Evolutionary conservation across 2,797 vertebrate species (phyloP).

Genomic region (Typhlichthys eigenmanni): DNA sequence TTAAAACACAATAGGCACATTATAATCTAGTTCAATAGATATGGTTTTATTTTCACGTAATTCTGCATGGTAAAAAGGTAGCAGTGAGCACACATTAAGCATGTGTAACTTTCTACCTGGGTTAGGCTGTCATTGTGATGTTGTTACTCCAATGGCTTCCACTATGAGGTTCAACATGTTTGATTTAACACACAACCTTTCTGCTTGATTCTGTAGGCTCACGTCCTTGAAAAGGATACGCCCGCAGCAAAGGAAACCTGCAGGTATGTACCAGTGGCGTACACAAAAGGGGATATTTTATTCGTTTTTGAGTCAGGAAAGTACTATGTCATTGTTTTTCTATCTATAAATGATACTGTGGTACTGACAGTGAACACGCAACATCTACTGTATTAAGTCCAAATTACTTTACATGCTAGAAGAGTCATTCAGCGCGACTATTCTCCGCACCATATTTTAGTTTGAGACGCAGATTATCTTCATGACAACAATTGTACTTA

Average conservation of each 20-base stretch:
- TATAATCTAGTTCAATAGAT: too few relatives aligned
- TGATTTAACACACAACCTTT: slow-evolving; percentile 16
- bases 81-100: too few relatives aligned
- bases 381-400: slow-evolving; percentile 30
- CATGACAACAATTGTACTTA: slow-evolving; percentile 9
- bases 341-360: slow-evolving; percentile 27
- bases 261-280: slow-evolving; percentile 62
- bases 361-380: slow-evolving; percentile 48
- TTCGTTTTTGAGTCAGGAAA: slow-evolving; percentile 59
- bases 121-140: too few relatives aligned
- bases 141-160: too few relatives aligned
- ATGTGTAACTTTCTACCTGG: too few relatives aligned
- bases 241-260: slow-evolving; percentile 53
- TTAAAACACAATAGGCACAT: background rate
- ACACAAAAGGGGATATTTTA: slow-evolving; percentile 47
- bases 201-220: slow-evolving; percentile 44
- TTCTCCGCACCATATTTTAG: slow-evolving; percentile 15
- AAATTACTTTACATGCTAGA: slow-evolving; percentile 35
- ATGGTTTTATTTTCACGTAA: too few relatives aligned
- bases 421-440: slow-evolving; percentile 24
- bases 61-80: too few relatives aligned
- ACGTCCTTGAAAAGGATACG: slow-evolving; percentile 35
- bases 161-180: slow-evolving; percentile 1
- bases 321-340: slow-evolving; percentile 54
- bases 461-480: background rate